Evolutionary conservation across 2,888 invertebrate species (phyloP), one percentile per base, ranked within the genome.

Genomic region (Phaedon cochleariae): DNA sequence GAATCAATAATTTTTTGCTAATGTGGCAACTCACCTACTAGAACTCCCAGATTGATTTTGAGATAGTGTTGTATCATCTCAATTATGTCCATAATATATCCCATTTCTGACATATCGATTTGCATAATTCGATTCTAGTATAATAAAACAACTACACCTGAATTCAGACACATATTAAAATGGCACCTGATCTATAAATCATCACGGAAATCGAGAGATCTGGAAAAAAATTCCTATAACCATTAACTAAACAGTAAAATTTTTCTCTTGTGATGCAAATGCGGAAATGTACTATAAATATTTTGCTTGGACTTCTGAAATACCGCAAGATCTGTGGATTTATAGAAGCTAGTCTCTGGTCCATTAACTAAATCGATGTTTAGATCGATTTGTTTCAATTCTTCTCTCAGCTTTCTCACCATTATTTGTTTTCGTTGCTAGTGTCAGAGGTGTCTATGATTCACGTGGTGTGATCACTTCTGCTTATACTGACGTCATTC

Each of bases 231-330:
- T 55, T n/a, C 48, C 21, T 22, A 18, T 15, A 62, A 34, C 37
- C 15, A 62, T 51, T 57, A 37, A 58, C 37, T 21, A 51, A 45
- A 29, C 58, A 34, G 46, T 37, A 15, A 21, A 52, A 46, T 63
- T 63, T 63, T 59, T 51, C 34, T 45, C 46, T 57, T 29, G 45
- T 41, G 49, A 34, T 15, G 21, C 21, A 2, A 18, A 57, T 37
- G 52, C 60, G 60, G 64, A 65, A 65, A 61, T 26, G 21, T n/a
- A 22, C 45, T 45, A 37, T 60, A 65, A 65, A 65, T 61, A 65
- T 65, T 61, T 61, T 37, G 21, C 29, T 60, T 29, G 21, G 49
- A 48, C 60, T 61, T 63, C 60, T 65, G 60, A 60, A 65, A 51
- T 55, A 31, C 52, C 31, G 12, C 60, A 61, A 48, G 52, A 58